phyloP scores from a whole-genome alignment of 2,797 vertebrate species.

The Smutsia temminckii region DNA sequence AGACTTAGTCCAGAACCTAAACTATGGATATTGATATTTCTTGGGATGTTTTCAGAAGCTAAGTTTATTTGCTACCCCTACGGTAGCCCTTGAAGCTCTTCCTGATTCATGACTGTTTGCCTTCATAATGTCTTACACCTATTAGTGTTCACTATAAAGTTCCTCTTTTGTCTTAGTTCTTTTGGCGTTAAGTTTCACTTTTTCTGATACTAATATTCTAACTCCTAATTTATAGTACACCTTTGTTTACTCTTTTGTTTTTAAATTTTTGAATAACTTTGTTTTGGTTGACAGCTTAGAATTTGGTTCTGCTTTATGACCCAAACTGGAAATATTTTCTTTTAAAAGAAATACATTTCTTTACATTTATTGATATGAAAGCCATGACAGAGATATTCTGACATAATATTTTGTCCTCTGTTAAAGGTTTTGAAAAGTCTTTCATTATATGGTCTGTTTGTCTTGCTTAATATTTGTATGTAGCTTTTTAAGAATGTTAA shows the following conservation, averaged over 20 bases:
- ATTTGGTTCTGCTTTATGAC: not conserved
- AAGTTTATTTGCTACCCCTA: not conserved
- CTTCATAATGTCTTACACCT: not conserved
- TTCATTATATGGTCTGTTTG: not conserved
- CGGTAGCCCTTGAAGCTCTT: not conserved
- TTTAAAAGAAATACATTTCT: not conserved
- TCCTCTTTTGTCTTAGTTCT: not conserved
- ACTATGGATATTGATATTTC: not conserved
- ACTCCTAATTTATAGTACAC: not conserved
- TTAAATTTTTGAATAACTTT: not conserved
- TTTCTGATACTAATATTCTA: not conserved
- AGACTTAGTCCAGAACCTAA: not conserved
- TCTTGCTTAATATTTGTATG: not conserved
- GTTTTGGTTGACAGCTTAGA: not conserved
- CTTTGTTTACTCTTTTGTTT: not conserved
- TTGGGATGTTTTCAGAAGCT: not conserved
- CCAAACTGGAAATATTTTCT: not conserved
- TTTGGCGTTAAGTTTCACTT: not conserved
- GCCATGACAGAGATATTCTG: not conserved
- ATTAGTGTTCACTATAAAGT: not conserved
- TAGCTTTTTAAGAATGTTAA: constrained; percentile 15
- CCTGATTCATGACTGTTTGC: not conserved
- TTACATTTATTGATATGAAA: not conserved
- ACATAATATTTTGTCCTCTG: not conserved
- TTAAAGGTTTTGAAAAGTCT: not conserved